phyloP scores from a whole-genome alignment of 2,797 vertebrate genomes.

The Parauchenoglanis punctatus region DNA sequence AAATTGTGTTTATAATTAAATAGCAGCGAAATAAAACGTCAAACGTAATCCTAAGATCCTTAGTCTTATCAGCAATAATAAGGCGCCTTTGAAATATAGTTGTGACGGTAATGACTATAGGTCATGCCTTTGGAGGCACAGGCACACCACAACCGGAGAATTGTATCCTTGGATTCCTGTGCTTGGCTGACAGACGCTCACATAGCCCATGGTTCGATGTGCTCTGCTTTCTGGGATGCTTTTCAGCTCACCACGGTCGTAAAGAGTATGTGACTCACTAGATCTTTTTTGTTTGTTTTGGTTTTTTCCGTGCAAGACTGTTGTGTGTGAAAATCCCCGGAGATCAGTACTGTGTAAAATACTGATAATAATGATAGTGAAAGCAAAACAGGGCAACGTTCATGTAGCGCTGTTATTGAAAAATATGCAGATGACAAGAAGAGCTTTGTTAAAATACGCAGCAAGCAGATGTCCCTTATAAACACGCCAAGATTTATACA shows the following conservation, averaged over 20 bases:
- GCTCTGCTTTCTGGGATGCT: not conserved
- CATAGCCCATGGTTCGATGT: not conserved
- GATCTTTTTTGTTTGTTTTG: not conserved
- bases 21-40: not conserved
- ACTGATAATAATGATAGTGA: not conserved
- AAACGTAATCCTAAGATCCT: not conserved
- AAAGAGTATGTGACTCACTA: not conserved
- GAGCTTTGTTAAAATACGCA: not conserved
- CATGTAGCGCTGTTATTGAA: not conserved
- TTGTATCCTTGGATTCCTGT: not conserved
- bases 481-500: constrained; percentile 13
- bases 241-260: not conserved
- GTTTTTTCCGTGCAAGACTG: not conserved
- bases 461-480: constrained; percentile 28
- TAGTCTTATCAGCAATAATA: not conserved
- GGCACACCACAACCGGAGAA: not conserved
- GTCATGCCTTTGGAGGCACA: not conserved
- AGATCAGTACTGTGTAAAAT: not conserved
- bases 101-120: not conserved
- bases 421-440: not conserved
- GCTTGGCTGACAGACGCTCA: not conserved
- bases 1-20: not conserved
- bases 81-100: not conserved
- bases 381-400: not conserved
- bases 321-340: not conserved